A percentile compares a stretch with the other conserved stretches of the same genome.
Conservation (phyloP, 2,888 invertebrate genomes). For the Herminia tarsipennalis region DNA sequence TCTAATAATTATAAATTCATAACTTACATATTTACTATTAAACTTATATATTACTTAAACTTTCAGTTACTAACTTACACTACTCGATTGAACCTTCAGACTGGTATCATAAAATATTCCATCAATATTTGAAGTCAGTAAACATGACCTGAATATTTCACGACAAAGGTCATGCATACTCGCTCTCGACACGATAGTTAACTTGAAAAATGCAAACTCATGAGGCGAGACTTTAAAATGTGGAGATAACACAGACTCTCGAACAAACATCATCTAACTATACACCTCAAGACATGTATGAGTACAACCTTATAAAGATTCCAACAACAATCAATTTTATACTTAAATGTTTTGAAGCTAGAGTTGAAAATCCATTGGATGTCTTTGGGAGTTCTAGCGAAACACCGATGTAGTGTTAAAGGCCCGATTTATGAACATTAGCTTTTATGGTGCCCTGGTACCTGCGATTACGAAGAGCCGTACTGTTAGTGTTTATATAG, state of each 20-base stretch:
- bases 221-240: slow-evolving; percentile 24
- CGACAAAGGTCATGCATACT: not conserved
- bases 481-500: slow-evolving; percentile 28
- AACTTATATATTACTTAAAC: too few species aligned
- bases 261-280: slow-evolving; percentile 9
- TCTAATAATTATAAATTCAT: too few species aligned
- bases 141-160: not conserved
- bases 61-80: too few species aligned
- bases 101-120: not conserved
- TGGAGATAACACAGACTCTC: slow-evolving; percentile 20
- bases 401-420: slow-evolving; percentile 44
- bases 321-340: slow-evolving; percentile 7
- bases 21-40: too few species aligned
- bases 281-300: slow-evolving; percentile 17
- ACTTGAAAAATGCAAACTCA: slow-evolving; percentile 18
- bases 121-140: slow-evolving; percentile 1
- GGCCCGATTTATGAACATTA: slow-evolving; percentile 51
- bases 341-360: slow-evolving; percentile 6
- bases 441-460: slow-evolving; percentile 59
- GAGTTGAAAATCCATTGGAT: slow-evolving; percentile 13
- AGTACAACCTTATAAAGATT: slow-evolving; percentile 9
- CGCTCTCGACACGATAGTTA: not conserved
- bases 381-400: slow-evolving; percentile 9
- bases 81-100: slow-evolving; percentile 5
- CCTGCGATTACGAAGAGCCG: slow-evolving; percentile 46